These are phyloP conservation scores for Cyprinodon diabolis DNA, from an alignment of 2,797 vertebrate species.

Conservation along the genomic window DNA sequence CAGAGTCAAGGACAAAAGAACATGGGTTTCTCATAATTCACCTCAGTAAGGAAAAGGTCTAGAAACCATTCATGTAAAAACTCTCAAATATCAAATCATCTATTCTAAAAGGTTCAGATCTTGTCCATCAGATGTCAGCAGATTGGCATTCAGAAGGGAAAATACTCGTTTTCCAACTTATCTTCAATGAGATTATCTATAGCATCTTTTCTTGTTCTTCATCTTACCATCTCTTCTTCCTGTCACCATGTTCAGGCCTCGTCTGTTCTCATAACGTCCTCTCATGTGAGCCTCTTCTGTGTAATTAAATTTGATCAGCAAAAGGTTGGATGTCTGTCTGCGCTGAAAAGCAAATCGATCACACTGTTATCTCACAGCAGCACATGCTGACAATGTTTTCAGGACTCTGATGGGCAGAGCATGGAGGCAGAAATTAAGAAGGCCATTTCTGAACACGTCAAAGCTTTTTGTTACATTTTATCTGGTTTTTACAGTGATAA, in stretches of 20 bases:
- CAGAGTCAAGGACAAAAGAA: slow-evolving; percentile 22
- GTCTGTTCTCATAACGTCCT: slow-evolving; percentile 26
- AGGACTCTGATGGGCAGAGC: slow-evolving; percentile 6
- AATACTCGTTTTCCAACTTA: slow-evolving; percentile 2
- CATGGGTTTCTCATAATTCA: not conserved
- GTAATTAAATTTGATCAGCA: slow-evolving; percentile 68
- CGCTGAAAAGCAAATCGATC: slow-evolving; percentile 73
- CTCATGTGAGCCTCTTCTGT: slow-evolving; percentile 39
- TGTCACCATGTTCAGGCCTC: not conserved
- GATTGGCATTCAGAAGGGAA: slow-evolving; percentile 15
- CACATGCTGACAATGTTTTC: slow-evolving; percentile 25
- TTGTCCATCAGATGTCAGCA: slow-evolving; percentile 72
- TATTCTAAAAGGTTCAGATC: slow-evolving; percentile 20
- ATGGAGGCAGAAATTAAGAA: slow-evolving; percentile 18
- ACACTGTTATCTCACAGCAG: slow-evolving; percentile 59
- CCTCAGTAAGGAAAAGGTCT: slow-evolving; percentile 6
- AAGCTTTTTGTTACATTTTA: slow-evolving; percentile 6
- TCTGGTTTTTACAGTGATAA: slow-evolving; percentile 6
- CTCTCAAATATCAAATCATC: not conserved
- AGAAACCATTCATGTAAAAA: not conserved
- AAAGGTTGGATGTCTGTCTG: slow-evolving; percentile 66
- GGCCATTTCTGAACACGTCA: slow-evolving; percentile 15
- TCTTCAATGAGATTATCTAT: not conserved
- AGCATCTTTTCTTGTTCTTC: not conserved
- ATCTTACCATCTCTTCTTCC: slow-evolving; percentile 14